These are phyloP conservation scores for Diachasmimorpha longicaudata DNA, from an alignment of 1,140 invertebrate genomes.

Conservation along the genomic window DNA sequence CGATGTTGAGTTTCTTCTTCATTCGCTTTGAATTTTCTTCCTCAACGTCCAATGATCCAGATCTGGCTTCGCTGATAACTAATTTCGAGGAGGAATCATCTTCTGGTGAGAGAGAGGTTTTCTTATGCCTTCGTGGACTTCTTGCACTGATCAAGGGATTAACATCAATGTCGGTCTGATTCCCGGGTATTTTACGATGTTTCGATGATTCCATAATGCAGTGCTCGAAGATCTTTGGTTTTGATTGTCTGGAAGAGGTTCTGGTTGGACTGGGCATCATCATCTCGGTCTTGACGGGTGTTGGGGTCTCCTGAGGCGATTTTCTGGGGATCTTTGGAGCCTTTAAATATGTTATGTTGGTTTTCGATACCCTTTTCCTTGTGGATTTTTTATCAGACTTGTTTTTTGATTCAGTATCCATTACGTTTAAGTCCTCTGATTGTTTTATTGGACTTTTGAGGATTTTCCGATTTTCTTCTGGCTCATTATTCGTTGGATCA, in stretches of 20 bases:
- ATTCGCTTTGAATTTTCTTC: background rate
- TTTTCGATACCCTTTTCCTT: too few species aligned
- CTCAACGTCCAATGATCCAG: background rate
- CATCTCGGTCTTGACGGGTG: too few species aligned
- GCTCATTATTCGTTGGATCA: too few species aligned
- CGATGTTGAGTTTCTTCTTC: background rate
- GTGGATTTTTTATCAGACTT: too few species aligned
- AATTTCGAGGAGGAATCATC: background rate
- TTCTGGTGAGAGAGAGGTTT: background rate
- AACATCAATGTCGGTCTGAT: background rate
- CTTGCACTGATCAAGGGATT: too few species aligned
- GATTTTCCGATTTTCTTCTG: too few species aligned
- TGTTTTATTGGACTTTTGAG: too few species aligned
- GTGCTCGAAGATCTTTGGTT: background rate
- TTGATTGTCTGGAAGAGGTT: background rate
- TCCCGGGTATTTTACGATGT: background rate
- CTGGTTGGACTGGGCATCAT: background rate
- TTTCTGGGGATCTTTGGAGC: too few species aligned
- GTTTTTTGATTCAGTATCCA: too few species aligned
- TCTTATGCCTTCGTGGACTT: background rate
- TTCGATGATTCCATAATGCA: background rate
- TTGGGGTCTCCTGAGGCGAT: too few species aligned
- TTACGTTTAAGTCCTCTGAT: too few species aligned
- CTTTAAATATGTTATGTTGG: too few species aligned
- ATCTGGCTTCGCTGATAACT: background rate